Evolutionary conservation across 2,797 vertebrate genomes (phyloP), one percentile per base, ranked within the genome.

Genomic region (Coreius guichenoti): DNA sequence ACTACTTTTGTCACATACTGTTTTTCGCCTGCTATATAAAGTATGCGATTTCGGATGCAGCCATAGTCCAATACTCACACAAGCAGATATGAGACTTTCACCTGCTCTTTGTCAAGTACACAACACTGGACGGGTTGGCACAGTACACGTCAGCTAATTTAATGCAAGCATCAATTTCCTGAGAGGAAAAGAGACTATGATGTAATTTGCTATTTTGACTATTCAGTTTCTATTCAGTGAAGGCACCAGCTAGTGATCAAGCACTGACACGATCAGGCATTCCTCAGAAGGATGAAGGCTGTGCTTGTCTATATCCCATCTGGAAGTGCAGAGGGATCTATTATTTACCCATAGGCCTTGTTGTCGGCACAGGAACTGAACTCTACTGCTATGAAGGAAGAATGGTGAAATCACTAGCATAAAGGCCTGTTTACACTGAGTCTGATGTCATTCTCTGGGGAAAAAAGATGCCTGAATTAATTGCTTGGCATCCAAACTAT

Each of bases 221-320:
- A 8, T 39, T 72, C 7, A 26, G 63, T 54, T 67, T 47, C 67
- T 65, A 17, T 82, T 51, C n/a, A 31, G 61, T 49, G 36, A 72
- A 69, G 67, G 36, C n/a, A 58, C 31, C 17, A 47, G 63, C 70
- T 77, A 80, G 31, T 11, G 56, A 81, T 88, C 80, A 83, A 80
- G 88, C 81, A 82, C 68, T 69, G 80, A 87, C 82, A 80, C 12
- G 82, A 76, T 82, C 61, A 85, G 39, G 17, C 80, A 85, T 85
- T 80, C 75, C 88, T 87, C 36, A 76, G 19, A 29, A 58, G 68
- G 75, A 83, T 26, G n/a, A 72, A 29, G 58, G 26, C 61, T 63
- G 61, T 65, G n/a, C 58, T 74, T 69, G 58, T 82, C 45, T 72
- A n/a, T 58, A 69, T 45, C 26, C 45, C 67, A 45, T 81, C 51